Evolutionary conservation across 2,113 vertebrate species (phyloP).

Genomic region (Thermophis baileyi): DNA sequence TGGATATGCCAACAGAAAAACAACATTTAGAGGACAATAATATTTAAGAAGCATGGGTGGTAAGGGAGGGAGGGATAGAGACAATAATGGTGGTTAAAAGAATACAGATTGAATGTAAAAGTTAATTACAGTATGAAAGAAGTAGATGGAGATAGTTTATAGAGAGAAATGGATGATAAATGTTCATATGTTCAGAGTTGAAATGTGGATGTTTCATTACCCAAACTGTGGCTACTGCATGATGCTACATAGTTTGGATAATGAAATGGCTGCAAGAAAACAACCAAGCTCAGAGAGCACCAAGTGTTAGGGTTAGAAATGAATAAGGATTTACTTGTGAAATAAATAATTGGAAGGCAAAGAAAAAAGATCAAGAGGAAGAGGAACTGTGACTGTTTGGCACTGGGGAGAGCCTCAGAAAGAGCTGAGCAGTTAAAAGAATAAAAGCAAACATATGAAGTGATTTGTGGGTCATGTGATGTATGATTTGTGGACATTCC

Average conservation of each 20-base stretch:
- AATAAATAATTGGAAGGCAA: not conserved
- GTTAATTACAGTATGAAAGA: not conserved
- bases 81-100: not conserved
- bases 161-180: not conserved
- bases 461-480: not conserved
- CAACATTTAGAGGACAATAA: not conserved
- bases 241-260: not conserved
- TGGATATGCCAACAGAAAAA: not conserved
- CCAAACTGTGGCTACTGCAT: not conserved
- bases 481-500: not conserved
- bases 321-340: not conserved
- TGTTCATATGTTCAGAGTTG: no score
- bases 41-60: not conserved
- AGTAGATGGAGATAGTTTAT: not conserved
- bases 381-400: not conserved
- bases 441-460: not conserved
- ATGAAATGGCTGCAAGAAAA: not conserved
- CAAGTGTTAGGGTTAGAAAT: not conserved
- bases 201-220: not conserved
- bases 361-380: not conserved
- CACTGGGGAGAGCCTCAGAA: not conserved
- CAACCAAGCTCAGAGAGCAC: not conserved
- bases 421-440: not conserved
- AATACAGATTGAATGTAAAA: not conserved
- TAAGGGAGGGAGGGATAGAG: not conserved